Percentiles rank a stretch among this genome's conserved stretches.
Evolutionary conservation across 2,113 vertebrate species (phyloP).

Genomic region (Gnathonemus echidnorhynchus): DNA sequence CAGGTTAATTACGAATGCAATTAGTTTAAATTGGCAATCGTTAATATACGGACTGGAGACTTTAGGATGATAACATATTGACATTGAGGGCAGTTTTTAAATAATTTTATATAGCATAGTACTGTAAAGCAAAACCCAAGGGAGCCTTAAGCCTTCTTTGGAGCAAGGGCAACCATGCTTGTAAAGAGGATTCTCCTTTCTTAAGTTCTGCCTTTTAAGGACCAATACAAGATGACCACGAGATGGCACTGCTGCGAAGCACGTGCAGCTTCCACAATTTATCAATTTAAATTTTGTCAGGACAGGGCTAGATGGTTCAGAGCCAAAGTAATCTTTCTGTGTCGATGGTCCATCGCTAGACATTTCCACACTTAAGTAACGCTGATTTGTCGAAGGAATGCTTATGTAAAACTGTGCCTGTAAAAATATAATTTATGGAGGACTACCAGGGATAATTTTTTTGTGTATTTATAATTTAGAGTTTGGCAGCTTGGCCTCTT

Average conservation of each 20-base stretch:
- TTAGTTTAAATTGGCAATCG: not conserved
- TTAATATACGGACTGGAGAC: not conserved
- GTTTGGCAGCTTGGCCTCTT: conserved; percentile 43
- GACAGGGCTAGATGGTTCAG: conserved; percentile 35
- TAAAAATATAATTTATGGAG: conserved; percentile 43
- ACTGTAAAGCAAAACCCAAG: not conserved
- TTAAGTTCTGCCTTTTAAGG: not conserved
- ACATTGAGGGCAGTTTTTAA: not conserved
- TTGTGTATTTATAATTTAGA: conserved; percentile 50
- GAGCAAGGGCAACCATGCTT: not conserved
- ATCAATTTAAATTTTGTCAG: conserved; percentile 32
- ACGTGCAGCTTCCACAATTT: conserved; percentile 39
- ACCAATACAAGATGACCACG: conserved; percentile 31
- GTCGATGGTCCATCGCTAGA: conserved; percentile 27
- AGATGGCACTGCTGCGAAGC: conserved; percentile 44
- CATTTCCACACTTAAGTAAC: conserved; percentile 42
- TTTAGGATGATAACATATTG: not conserved
- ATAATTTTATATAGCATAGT: not conserved
- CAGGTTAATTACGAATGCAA: not conserved
- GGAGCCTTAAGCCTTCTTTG: not conserved
- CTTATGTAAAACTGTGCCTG: not conserved
- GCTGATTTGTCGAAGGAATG: conserved; percentile 52
- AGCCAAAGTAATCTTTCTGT: conserved; percentile 52
- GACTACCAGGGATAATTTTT: conserved; percentile 47
- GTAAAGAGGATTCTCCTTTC: not conserved